A percentile compares a stretch with the other conserved stretches of the same genome.
Conservation (phyloP, 2,888 invertebrate species). For the Hofmannophila pseudospretella region DNA sequence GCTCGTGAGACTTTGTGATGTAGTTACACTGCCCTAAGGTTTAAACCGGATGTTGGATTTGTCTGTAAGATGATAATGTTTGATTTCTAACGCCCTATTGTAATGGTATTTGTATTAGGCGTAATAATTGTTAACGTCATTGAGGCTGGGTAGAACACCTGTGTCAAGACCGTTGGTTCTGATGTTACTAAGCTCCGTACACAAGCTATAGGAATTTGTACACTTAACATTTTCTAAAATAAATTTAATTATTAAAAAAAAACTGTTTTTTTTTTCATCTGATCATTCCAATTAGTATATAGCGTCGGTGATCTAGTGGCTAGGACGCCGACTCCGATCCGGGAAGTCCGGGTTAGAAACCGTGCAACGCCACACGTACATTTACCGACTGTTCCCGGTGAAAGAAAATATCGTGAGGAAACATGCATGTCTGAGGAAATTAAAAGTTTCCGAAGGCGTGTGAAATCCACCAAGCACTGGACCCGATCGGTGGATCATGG, state of each 20-base stretch:
- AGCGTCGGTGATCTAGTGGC: no score
- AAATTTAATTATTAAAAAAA: conserved; percentile 41
- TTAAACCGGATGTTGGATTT: conserved; percentile 30
- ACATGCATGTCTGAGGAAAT: no score
- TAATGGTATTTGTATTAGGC: conserved; percentile 8
- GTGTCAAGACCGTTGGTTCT: conserved; percentile 29
- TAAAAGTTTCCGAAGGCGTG: no score
- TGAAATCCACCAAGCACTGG: no score
- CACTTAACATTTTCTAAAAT: conserved; percentile 62
- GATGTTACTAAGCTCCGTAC: conserved; percentile 37
- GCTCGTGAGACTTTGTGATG: conserved; percentile 27
- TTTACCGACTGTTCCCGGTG: no score
- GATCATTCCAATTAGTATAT: no score
- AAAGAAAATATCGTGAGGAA: no score
- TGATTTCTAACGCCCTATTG: conserved; percentile 20
- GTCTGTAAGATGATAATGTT: conserved; percentile 49
- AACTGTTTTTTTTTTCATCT: conserved; percentile 10
- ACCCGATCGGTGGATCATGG: no score
- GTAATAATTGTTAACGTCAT: conserved; percentile 13
- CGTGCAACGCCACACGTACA: no score
- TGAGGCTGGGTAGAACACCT: conserved; percentile 23
- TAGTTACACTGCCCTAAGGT: conserved; percentile 30
- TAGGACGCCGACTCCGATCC: no score
- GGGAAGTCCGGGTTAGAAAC: no score
- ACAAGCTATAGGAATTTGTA: conserved; percentile 66